Evolutionary conservation across 2,113 vertebrate species (phyloP).

Genomic region (Cyanistes caeruleus): DNA sequence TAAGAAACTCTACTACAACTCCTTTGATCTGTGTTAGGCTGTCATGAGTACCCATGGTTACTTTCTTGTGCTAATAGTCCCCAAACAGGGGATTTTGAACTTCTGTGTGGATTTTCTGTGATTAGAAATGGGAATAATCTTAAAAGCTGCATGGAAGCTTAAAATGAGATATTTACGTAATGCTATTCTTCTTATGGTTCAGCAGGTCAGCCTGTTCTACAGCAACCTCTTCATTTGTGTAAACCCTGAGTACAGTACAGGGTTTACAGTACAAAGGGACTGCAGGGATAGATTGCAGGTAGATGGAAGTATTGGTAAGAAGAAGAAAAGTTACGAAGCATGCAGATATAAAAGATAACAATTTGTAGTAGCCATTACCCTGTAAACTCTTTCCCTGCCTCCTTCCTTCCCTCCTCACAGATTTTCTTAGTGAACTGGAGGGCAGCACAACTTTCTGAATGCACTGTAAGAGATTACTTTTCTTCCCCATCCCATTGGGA

Average conservation of each 20-base stretch:
- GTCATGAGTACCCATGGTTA: neutral
- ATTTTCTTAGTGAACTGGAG: neutral
- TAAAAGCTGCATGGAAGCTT: conserved; percentile 23
- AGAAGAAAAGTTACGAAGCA: neutral
- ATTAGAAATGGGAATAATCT: conserved; percentile 45
- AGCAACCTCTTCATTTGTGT: neutral
- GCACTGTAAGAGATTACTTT: neutral
- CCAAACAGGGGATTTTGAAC: neutral
- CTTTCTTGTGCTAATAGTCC: neutral
- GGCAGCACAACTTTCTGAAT: neutral
- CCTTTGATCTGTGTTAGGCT: neutral
- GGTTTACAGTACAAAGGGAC: neutral
- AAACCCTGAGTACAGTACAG: neutral
- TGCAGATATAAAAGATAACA: neutral
- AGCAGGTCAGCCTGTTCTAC: neutral
- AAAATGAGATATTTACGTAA: conserved; percentile 20
- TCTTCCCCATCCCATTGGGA: neutral
- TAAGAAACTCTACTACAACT: neutral
- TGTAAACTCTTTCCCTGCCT: neutral
- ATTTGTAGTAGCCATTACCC: neutral
- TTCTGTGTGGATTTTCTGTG: conserved; percentile 6
- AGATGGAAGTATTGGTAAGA: neutral
- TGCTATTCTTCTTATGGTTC: neutral
- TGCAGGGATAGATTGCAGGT: neutral
- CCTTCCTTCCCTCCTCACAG: neutral